These are phyloP conservation scores for Phoronis australis DNA, from an alignment of 2,888 invertebrate genomes.

Conservation along the genomic window DNA sequence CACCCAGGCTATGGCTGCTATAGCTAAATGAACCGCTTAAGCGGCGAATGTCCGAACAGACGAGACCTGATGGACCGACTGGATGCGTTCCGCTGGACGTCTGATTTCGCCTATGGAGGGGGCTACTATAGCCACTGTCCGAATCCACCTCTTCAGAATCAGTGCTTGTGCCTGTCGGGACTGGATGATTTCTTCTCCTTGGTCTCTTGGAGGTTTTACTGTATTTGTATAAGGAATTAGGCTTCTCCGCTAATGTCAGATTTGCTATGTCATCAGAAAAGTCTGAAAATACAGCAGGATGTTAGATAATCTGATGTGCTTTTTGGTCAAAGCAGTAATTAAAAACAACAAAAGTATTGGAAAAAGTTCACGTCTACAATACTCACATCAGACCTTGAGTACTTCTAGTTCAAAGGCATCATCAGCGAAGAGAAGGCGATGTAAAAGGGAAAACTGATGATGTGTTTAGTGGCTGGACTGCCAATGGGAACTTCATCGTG, in stretches of 20 bases:
- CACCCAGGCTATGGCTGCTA: too few relatives aligned
- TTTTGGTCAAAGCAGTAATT: neutral
- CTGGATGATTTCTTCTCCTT: neutral
- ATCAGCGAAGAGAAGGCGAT: too few relatives aligned
- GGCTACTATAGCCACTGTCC: constrained; percentile 45
- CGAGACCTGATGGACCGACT: neutral
- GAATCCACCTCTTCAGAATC: constrained; percentile 27
- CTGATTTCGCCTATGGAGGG: constrained; percentile 33
- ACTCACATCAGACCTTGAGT: too few relatives aligned
- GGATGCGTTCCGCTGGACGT: constrained; percentile 29
- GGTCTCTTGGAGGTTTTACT: neutral
- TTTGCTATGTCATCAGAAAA: constrained; percentile 37
- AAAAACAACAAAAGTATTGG: too few relatives aligned
- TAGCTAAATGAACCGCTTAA: too few relatives aligned
- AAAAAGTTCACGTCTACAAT: too few relatives aligned
- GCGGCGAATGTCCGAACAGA: too few relatives aligned
- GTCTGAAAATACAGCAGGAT: constrained; percentile 28
- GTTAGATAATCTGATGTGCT: neutral
- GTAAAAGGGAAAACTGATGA: too few relatives aligned
- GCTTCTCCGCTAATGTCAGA: constrained; percentile 34
- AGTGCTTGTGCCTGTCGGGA: constrained; percentile 6
- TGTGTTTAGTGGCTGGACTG: too few relatives aligned
- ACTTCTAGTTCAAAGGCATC: too few relatives aligned
- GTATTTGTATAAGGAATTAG: constrained; percentile 28
- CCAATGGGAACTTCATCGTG: too few relatives aligned